Conservation (phyloP, 2,888 invertebrate genomes). For the Nomada ferruginata region DNA sequence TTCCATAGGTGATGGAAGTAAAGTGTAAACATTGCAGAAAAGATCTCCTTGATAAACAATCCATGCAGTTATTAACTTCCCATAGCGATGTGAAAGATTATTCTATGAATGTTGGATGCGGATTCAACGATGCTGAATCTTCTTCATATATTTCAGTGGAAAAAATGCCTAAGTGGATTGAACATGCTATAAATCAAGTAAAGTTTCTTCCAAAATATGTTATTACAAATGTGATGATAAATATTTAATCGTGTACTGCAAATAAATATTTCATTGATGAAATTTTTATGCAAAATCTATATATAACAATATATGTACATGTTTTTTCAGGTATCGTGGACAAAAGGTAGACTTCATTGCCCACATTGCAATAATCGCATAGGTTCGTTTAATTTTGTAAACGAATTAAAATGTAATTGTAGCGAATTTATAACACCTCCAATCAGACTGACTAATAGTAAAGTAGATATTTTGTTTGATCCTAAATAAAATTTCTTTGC, state of each 20-base stretch:
- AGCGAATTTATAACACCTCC: conserved; percentile 47
- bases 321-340: conserved; percentile 68
- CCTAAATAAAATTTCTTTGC: neutral
- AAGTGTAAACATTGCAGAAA: conserved; percentile 66
- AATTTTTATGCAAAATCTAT: neutral
- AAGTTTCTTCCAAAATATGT: conserved; percentile 8
- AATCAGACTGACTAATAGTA: conserved; percentile 60
- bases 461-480: conserved; percentile 58
- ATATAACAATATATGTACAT: conserved; percentile 6
- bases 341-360: conserved; percentile 67
- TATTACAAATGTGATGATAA: neutral
- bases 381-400: conserved; percentile 68
- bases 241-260: conserved; percentile 9
- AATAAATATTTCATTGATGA: conserved; percentile 10
- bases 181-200: conserved; percentile 60
- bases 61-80: conserved; percentile 49
- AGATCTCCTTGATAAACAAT: conserved; percentile 40
- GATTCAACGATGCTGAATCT: conserved; percentile 32
- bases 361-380: conserved; percentile 67
- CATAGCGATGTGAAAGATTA: conserved; percentile 52
- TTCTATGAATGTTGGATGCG: conserved; percentile 42
- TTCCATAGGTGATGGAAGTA: conserved; percentile 51
- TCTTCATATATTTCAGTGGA: conserved; percentile 61
- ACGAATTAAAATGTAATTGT: conserved; percentile 61
- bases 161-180: conserved; percentile 63